A percentile compares a stretch with the other conserved stretches of the same genome.
These are phyloP conservation scores for Todiramphus chloris DNA, from an alignment of 2,113 vertebrate genomes.

Conservation along the genomic window DNA sequence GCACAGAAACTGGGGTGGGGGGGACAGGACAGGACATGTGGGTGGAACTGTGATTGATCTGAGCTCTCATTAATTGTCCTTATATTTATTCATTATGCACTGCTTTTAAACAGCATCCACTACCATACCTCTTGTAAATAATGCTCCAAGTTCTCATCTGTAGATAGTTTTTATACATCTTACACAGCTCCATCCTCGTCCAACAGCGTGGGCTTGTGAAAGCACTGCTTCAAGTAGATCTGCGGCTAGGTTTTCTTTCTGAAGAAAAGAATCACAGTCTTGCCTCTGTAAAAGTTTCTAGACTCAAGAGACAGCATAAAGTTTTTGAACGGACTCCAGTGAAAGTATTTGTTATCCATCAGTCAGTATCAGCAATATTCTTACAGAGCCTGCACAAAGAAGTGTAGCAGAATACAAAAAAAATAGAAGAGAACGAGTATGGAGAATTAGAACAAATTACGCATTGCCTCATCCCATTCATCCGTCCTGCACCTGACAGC, in stretches of 20 bases:
- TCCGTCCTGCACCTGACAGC: neutral
- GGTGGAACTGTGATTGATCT: neutral
- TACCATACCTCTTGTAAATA: constrained; percentile 6
- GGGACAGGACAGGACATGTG: neutral
- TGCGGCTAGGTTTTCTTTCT: neutral
- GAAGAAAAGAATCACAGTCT: neutral
- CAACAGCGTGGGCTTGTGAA: too few relatives aligned
- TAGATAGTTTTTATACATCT: neutral
- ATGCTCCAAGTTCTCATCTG: neutral
- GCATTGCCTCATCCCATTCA: neutral
- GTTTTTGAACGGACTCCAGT: neutral
- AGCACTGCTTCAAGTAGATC: neutral
- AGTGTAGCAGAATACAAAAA: neutral
- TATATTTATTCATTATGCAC: neutral
- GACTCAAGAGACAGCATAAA: neutral
- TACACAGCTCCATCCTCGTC: neutral
- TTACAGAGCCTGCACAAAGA: neutral
- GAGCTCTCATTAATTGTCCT: neutral
- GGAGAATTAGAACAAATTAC: neutral
- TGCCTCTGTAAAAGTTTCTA: neutral
- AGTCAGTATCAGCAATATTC: neutral
- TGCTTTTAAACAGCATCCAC: neutral
- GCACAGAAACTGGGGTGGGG: neutral
- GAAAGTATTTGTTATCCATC: neutral
- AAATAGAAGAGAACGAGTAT: neutral